These are phyloP conservation scores for Dynastes grantii DNA, from an alignment of 2,888 invertebrate genomes.

Conservation along the genomic window DNA sequence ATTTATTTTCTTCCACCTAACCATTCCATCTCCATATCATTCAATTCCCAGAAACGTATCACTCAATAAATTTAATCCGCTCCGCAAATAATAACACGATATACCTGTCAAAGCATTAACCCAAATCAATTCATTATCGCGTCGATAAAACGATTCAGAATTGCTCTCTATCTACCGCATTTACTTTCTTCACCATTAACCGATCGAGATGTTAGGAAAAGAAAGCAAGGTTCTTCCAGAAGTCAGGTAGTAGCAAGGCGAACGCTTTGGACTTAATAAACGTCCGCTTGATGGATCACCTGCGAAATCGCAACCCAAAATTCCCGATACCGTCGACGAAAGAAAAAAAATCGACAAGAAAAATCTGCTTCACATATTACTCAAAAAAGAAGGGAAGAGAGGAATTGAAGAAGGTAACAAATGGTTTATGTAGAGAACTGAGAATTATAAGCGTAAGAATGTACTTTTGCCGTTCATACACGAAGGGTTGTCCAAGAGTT, in stretches of 20 bases:
- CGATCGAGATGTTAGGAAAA: constrained; percentile 2
- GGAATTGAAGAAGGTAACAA: background rate
- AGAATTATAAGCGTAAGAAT: constrained; percentile 9
- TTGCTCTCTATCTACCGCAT: background rate
- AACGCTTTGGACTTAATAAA: constrained; percentile 1
- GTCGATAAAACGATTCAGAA: background rate
- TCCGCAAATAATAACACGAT: background rate
- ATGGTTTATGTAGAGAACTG: background rate
- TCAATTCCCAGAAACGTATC: background rate
- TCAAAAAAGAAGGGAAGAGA: background rate
- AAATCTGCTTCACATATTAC: constrained; percentile 12
- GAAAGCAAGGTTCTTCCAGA: background rate
- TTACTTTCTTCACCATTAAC: constrained; percentile 3
- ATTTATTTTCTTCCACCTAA: too few species aligned
- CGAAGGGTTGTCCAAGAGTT: background rate
- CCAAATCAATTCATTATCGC: background rate
- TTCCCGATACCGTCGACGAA: background rate
- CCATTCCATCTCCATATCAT: too few species aligned
- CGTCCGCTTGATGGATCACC: constrained; percentile 12
- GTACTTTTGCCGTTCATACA: background rate
- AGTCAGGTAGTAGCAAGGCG: background rate
- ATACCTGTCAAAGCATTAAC: background rate
- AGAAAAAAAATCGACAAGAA: background rate
- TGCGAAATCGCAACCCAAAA: background rate
- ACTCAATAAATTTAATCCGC: background rate